These are phyloP conservation scores for Hippasteria phrygiana DNA, from an alignment of 53 echinoderm and acorn worm genomes.

Conservation along the genomic window DNA sequence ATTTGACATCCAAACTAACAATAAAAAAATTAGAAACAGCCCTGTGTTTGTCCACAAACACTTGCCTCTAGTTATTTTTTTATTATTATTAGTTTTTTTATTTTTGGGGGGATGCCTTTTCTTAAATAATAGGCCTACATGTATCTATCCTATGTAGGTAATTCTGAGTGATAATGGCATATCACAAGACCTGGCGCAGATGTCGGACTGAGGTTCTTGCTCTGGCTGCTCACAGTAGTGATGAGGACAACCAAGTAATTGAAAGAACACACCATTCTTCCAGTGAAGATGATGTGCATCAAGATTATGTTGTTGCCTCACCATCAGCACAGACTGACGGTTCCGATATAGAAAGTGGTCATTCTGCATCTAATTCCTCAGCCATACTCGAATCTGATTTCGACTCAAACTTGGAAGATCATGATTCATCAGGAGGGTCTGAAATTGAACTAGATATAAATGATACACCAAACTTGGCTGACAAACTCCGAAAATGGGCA, in stretches of 20 bases:
- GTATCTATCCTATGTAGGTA: neutral
- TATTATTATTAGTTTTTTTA: too few species aligned
- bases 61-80: too few species aligned
- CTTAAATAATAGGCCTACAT: neutral
- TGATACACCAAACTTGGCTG: neutral
- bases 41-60: too few species aligned
- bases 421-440: slow-evolving; percentile 28
- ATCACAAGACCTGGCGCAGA: slow-evolving; percentile 21
- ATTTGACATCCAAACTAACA: too few species aligned
- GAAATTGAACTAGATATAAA: slow-evolving; percentile 29
- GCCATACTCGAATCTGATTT: slow-evolving; percentile 22
- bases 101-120: too few species aligned
- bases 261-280: neutral
- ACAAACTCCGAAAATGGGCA: slow-evolving; percentile 10
- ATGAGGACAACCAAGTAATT: slow-evolving; percentile 16
- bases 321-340: neutral
- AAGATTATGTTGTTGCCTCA: neutral
- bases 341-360: slow-evolving; percentile 4
- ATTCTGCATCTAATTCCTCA: slow-evolving; percentile 9
- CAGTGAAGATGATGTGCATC: slow-evolving; percentile 3
- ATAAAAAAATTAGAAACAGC: too few species aligned
- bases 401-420: slow-evolving; percentile 21
- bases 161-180: slow-evolving; percentile 1
- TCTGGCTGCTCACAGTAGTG: slow-evolving; percentile 30
- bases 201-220: slow-evolving; percentile 11